Conservation (phyloP, 2,888 invertebrate genomes). For the Eledone cirrhosa region DNA sequence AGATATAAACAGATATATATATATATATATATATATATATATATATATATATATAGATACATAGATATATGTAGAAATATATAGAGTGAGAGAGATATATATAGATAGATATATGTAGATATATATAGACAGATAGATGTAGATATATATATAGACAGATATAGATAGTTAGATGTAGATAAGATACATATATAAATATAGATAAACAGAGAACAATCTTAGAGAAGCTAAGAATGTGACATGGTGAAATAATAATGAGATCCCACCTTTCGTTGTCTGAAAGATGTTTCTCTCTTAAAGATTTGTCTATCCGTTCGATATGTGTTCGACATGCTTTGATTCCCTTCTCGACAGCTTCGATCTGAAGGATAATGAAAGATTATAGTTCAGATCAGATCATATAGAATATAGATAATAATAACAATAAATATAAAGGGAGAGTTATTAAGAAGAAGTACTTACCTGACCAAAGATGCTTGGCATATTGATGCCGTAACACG, state of each 20-base stretch:
- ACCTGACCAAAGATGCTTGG: slow-evolving; percentile 21
- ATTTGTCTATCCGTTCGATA: slow-evolving; percentile 17
- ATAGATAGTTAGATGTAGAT: not conserved
- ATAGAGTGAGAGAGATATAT: no score
- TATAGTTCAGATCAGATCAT: not conserved
- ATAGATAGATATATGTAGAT: not conserved
- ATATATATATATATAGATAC: not conserved
- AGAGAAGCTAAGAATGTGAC: not conserved
- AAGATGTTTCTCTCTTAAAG: slow-evolving; percentile 8
- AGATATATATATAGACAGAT: not conserved
- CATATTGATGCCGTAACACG: not conserved
- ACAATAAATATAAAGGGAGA: not conserved
- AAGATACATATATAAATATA: not conserved
- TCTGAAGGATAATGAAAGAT: not conserved
- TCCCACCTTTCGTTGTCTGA: slow-evolving; percentile 18
- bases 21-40: not conserved
- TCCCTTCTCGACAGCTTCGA: slow-evolving; percentile 21
- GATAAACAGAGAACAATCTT: not conserved
- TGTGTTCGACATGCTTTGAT: slow-evolving; percentile 23
- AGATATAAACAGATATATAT: not conserved
- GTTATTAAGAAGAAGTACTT: not conserved
- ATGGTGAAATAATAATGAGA: not conserved
- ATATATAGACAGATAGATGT: not conserved
- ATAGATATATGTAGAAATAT: not conserved
- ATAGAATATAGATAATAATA: not conserved